Base-by-base conservation (phyloP, 92 coral and sea anemone species). In the Galaxea fascicularis region DNA sequence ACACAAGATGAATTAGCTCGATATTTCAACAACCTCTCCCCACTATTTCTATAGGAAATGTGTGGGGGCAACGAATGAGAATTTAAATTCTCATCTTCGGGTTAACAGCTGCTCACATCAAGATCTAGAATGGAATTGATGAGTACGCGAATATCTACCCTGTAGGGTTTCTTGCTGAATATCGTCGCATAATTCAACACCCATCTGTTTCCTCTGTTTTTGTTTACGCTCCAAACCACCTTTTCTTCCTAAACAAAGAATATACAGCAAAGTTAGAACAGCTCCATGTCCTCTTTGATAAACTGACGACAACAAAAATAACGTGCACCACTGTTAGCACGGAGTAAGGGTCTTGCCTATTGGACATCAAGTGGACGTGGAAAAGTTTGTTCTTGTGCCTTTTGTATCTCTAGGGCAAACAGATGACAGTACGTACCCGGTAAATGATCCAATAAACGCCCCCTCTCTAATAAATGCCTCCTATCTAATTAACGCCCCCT, bases 191-290 rank as follows among this genome's bases (percentile, higher is more conserved):
- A 66, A 31, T 86, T 90, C 53, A 69, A 84, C 16, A 80, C 27
- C 98, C 98, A 94, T 63, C 84, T 85, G 67, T 94, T 86, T 4
- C 98, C 98, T 67, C 89, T 63, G 78, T 85, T 82, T 39, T 79
- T 85, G 54, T 86, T 59, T 3, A 84, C 85, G 20, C 83, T 73
- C 98, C 98, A 94, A 45, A 90, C 85, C 45, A 83, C 64, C 44
- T 88, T 90, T 45, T 92, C 95, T 6, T 70, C 89, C 75, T 85
- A 64, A 24, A 30, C 31, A 21, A 65, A n/a, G 71, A 64, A 60
- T 28, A 73, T n/a, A 62, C 46, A 10, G 15, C 18, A 22, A 59
- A 24, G 18, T 9, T 39, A 17, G 44, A 47, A 52, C 20, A 45
- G 15, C 7, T 16, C 1, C 16, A 31, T 8, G 52, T 20, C 27